Conservation (phyloP, 92 coral and sea anemone genomes). For the Paragorgia papillata region DNA sequence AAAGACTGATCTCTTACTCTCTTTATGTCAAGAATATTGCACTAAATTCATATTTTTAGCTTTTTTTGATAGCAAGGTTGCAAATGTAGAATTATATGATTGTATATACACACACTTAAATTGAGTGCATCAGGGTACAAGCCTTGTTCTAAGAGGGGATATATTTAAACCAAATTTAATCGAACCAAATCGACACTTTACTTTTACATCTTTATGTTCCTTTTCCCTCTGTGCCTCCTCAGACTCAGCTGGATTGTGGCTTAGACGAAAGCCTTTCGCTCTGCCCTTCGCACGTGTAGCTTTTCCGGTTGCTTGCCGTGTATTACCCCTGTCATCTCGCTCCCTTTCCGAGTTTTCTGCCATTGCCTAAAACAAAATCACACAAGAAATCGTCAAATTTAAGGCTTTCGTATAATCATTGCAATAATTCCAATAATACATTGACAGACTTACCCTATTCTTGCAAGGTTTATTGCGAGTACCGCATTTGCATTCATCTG, state of each 20-base stretch:
- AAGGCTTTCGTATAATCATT: constrained; percentile 13
- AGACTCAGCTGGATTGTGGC: constrained; percentile 12
- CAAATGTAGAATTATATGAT: too few relatives aligned
- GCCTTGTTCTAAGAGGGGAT: too few relatives aligned
- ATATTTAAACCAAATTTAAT: constrained; percentile 10
- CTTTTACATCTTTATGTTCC: constrained; percentile 18
- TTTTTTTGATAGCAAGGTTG: too few relatives aligned
- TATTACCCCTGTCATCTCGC: neutral
- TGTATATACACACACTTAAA: too few relatives aligned
- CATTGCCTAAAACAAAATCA: constrained; percentile 16
- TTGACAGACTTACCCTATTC: constrained; percentile 38
- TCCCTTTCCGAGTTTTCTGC: constrained; percentile 13
- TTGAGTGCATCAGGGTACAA: too few relatives aligned
- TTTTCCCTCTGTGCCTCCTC: constrained; percentile 11
- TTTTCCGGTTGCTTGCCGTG: constrained; percentile 12
- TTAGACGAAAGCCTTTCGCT: constrained; percentile 18
- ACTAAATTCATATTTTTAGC: too few relatives aligned
- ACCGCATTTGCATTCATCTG: constrained; percentile 34
- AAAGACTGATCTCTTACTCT: too few relatives aligned
- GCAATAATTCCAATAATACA: neutral
- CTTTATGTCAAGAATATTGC: too few relatives aligned
- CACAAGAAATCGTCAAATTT: constrained; percentile 24
- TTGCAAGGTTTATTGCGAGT: too few relatives aligned
- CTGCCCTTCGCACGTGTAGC: constrained; percentile 12
- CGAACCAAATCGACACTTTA: constrained; percentile 18